phyloP scores from a whole-genome alignment of 2,888 invertebrate genomes.

The Odontocerum albicorne region DNA sequence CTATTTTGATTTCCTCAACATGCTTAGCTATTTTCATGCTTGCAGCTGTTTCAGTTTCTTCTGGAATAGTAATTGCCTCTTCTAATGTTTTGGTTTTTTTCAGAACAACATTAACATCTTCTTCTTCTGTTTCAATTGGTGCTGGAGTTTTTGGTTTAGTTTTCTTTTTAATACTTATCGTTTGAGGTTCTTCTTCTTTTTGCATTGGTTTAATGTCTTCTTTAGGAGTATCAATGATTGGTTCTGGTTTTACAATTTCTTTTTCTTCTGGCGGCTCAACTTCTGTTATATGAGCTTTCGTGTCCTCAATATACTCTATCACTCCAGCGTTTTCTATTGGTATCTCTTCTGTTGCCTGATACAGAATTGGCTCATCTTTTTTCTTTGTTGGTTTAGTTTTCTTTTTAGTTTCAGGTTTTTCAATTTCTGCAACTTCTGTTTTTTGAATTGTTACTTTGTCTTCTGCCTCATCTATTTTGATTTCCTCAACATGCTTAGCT shows the following conservation, averaged over 20 bases:
- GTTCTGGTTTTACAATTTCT: background rate
- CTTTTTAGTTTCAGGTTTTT: conserved; percentile 24
- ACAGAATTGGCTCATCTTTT: no score
- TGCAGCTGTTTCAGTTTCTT: conserved; percentile 42
- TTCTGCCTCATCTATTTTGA: conserved; percentile 39
- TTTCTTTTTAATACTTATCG: conserved; percentile 40
- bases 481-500: conserved; percentile 39
- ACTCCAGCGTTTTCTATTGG: no score
- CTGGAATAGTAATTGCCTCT: conserved; percentile 24
- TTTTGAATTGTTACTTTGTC: background rate
- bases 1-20: conserved; percentile 55
- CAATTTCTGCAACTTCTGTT: conserved; percentile 35
- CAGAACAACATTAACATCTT: conserved; percentile 38
- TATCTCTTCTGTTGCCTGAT: no score
- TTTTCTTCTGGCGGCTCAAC: conserved; percentile 5
- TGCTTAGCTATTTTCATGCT: conserved; percentile 37
- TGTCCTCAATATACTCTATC: no score
- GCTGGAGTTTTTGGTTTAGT: conserved; percentile 35
- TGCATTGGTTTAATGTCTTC: conserved; percentile 36
- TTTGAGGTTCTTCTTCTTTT: conserved; percentile 42
- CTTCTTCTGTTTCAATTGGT: conserved; percentile 36
- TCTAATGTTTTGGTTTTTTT: conserved; percentile 40
- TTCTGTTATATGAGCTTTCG: no score
- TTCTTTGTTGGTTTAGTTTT: no score
- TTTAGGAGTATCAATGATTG: no score